Evolutionary conservation across 2,888 invertebrate species (phyloP), one percentile per base, ranked within the genome.

Genomic region (Tetropium fuscum): DNA sequence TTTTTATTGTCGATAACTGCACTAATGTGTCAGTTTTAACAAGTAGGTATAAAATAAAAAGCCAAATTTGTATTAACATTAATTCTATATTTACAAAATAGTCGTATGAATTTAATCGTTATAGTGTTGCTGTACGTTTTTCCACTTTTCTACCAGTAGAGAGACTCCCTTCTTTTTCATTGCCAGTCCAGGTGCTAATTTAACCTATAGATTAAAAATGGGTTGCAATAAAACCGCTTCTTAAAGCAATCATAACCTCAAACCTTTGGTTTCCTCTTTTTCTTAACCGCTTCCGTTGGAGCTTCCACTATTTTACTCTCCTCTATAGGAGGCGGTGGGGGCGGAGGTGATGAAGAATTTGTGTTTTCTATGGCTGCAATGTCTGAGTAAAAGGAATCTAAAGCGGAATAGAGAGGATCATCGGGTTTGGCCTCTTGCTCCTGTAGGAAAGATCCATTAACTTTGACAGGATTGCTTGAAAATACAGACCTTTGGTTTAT

Each of bases 131-230:
- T 90, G 88, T 36, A 88, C 87, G 72, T 87, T 87, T 78, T 90
- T 88, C 90, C 90, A 90, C 70, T 90, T 90, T 51, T 89, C 88
- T 0, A 90, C 90, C 74, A 90, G 82, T 36, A 87, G 86, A 1
- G 89, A 87, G 20, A 90, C 87, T 60, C 88, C 88, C 74, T 89
- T 90, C 75, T 89, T 89, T 78, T 90, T 90, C 79, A 89, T 83
- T 2, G 87, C 82, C 32, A 89, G 80, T n/a, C 87, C 87, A 47
- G 83, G 81, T 1, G 81, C 80, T 32, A 87, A 74, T 79, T 87
- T 87, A 4, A 84, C 77, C 86, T 87, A 73, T 7, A 13, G 83
- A 83, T 53, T 66, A 38, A 22, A 54, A 45, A 56, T 11, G 5
- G 34, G 11, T 19, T 22, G 40, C 2, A 30, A 19, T 10, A 27